phyloP scores from a whole-genome alignment of 2,888 invertebrate genomes.

The Brenthis ino region DNA sequence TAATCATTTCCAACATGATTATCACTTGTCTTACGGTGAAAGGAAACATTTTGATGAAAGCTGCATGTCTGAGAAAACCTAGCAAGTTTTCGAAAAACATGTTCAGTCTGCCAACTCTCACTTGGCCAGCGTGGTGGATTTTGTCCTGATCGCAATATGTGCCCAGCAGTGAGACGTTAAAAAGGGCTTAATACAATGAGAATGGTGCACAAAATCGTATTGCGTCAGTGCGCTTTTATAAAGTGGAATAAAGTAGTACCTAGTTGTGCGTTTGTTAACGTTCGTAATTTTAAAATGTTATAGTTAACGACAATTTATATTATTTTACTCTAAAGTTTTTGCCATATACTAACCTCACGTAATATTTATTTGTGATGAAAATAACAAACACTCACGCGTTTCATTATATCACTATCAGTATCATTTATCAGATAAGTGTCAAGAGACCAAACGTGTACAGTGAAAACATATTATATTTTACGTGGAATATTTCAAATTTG shows the following conservation, averaged over 20 bases:
- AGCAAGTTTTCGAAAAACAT: too few relatives aligned
- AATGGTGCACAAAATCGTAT: constrained; percentile 14
- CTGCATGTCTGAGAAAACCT: too few relatives aligned
- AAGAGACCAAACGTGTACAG: background rate
- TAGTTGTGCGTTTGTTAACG: constrained; percentile 12
- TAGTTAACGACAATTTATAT: too few relatives aligned
- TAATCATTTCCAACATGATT: too few relatives aligned
- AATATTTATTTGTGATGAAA: background rate
- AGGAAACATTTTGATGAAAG: too few relatives aligned
- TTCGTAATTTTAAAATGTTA: background rate
- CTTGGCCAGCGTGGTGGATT: too few relatives aligned
- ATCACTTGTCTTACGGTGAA: too few relatives aligned
- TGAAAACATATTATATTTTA: constrained; percentile 6
- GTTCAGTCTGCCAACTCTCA: too few relatives aligned
- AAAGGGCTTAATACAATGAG: background rate
- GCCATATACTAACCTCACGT: background rate
- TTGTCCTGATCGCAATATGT: too few relatives aligned
- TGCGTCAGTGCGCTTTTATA: constrained; percentile 10
- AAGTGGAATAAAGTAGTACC: background rate
- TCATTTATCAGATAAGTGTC: constrained; percentile 14
- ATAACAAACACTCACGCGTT: constrained; percentile 10
- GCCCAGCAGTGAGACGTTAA: too few relatives aligned
- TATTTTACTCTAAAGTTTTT: too few relatives aligned
- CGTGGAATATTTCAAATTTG: background rate
- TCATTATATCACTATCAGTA: constrained; percentile 16